A percentile compares a stretch with the other conserved stretches of the same genome.
Conservation (phyloP, 2,888 invertebrate genomes). For the Venustoraphidia nigricollis region DNA sequence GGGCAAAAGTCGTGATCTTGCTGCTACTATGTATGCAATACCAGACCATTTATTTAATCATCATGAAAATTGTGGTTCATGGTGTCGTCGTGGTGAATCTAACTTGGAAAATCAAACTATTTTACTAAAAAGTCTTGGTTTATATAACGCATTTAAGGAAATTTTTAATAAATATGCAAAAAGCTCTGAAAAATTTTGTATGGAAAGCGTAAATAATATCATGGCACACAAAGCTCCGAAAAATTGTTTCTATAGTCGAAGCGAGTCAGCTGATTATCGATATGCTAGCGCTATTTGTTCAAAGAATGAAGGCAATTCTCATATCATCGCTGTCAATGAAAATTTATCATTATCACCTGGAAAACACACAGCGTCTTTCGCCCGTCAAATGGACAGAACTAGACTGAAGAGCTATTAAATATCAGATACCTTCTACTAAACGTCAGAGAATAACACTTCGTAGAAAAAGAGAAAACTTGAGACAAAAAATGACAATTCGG, state of each 20-base stretch:
- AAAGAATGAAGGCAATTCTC: constrained; percentile 1
- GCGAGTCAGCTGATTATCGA: constrained; percentile 7
- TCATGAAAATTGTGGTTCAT: constrained; percentile 11
- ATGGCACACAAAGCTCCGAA: constrained; percentile 14
- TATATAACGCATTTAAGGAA: constrained; percentile 7
- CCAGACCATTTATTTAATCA: constrained; percentile 10
- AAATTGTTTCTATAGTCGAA: constrained; percentile 6
- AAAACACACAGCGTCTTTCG: too few relatives aligned
- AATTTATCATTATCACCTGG: too few relatives aligned
- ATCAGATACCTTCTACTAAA: too few relatives aligned
- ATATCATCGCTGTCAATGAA: background rate
- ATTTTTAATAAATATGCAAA: constrained; percentile 10
- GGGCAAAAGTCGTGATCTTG: constrained; percentile 6
- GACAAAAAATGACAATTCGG: too few relatives aligned
- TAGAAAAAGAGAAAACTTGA: constrained; percentile 7
- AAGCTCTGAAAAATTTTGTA: constrained; percentile 12
- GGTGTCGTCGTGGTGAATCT: constrained; percentile 9
- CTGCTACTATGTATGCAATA: constrained; percentile 9
- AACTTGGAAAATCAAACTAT: constrained; percentile 6
- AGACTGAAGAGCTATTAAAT: too few relatives aligned
- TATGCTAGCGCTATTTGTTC: background rate
- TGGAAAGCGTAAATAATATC: constrained; percentile 13
- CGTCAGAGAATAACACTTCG: constrained; percentile 6
- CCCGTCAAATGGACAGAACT: too few relatives aligned
- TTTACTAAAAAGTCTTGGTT: constrained; percentile 7